A percentile compares a stretch with the other conserved stretches of the same genome.
Conservation (phyloP, 2,888 invertebrate genomes). For the Pseudococcus longispinus region DNA sequence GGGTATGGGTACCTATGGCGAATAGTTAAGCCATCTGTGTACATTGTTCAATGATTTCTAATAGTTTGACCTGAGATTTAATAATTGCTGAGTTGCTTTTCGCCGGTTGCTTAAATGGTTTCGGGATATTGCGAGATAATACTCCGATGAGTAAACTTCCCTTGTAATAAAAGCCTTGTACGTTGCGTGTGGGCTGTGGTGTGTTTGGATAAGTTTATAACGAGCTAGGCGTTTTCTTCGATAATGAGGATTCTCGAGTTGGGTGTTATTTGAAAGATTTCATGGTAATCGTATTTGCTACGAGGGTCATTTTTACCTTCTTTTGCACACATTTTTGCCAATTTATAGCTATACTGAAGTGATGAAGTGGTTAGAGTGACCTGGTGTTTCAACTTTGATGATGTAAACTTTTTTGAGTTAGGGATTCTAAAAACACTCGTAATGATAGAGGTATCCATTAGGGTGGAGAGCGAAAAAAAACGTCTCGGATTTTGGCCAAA, state of each 20-base stretch:
- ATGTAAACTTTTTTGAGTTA: no score
- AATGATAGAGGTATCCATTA: neutral
- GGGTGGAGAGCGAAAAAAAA: no score
- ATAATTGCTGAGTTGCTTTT: neutral
- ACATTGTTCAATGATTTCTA: neutral
- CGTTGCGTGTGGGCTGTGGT: neutral
- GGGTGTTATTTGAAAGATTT: no score
- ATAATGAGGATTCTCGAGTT: neutral
- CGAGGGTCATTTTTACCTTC: neutral
- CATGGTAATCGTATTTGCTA: neutral
- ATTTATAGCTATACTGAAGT: no score
- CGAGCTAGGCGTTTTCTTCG: neutral
- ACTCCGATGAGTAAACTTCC: neutral
- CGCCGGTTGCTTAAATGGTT: neutral
- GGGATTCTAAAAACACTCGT: no score
- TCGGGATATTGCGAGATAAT: neutral
- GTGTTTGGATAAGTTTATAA: neutral
- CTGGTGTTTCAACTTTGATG: no score
- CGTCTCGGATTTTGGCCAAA: no score
- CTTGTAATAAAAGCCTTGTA: neutral
- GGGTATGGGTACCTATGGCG: neutral
- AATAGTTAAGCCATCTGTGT: neutral
- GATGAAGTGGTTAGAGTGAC: no score
- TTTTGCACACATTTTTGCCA: neutral
- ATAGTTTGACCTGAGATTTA: neutral